These are phyloP conservation scores for Ormyrus rosae DNA, from an alignment of 2,888 invertebrate species.

Conservation along the genomic window DNA sequence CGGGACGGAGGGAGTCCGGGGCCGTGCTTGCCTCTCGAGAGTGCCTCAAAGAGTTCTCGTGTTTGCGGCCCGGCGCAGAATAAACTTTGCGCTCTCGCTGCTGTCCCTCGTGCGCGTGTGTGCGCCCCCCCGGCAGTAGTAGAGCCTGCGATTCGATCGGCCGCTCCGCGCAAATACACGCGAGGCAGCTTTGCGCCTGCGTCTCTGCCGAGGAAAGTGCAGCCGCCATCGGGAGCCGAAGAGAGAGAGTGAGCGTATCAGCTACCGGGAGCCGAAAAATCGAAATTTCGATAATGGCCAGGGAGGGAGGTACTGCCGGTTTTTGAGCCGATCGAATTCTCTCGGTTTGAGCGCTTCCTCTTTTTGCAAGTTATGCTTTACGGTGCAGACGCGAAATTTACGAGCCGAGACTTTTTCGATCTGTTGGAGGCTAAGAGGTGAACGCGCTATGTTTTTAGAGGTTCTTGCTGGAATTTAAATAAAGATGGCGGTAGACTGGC, in stretches of 20 bases:
- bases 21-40: constrained; percentile 5
- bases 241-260: background rate
- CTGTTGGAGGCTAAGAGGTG: background rate
- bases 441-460: constrained; percentile 10
- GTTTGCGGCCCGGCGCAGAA: constrained; percentile 36
- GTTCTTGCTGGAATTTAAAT: too few species aligned
- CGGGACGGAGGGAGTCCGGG: background rate
- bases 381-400: background rate
- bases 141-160: constrained; percentile 11
- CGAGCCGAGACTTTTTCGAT: constrained; percentile 10
- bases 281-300: constrained; percentile 22
- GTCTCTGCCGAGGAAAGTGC: constrained; percentile 4
- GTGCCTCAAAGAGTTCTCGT: constrained; percentile 45
- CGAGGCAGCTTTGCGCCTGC: background rate
- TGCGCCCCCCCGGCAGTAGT: background rate
- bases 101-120: background rate
- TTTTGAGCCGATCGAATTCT: constrained; percentile 9
- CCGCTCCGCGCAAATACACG: constrained; percentile 17
- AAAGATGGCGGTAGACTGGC: too few species aligned
- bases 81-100: constrained; percentile 21
- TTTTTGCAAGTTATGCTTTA: background rate
- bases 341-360: background rate
- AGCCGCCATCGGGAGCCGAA: background rate
- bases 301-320: background rate
- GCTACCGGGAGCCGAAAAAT: background rate